phyloP scores from a whole-genome alignment of 2,797 vertebrate genomes.

The Oreonectes daqikongensis region DNA sequence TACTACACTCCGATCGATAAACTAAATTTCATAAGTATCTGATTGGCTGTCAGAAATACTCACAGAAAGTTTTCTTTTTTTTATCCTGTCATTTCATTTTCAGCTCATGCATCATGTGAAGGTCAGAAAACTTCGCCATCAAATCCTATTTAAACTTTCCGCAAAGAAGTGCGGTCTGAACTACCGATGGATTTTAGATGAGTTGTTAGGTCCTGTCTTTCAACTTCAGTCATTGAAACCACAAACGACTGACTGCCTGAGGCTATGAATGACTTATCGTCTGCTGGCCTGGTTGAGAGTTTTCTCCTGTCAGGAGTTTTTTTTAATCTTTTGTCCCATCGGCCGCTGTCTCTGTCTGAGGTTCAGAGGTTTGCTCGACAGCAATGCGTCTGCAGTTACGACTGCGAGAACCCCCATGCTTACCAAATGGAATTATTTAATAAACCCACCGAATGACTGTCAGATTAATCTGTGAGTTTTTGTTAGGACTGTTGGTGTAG shows the following conservation, averaged over 20 bases:
- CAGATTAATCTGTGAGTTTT: slow-evolving; percentile 1
- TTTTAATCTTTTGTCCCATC: slow-evolving; percentile 36
- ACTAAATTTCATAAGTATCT: too few relatives aligned
- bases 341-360: slow-evolving; percentile 18
- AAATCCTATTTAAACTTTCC: slow-evolving; percentile 35
- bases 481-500: not conserved
- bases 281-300: slow-evolving; percentile 28
- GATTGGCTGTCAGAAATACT: too few relatives aligned
- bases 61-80: too few relatives aligned
- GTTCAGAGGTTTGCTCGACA: slow-evolving; percentile 31
- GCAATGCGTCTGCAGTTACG: not conserved
- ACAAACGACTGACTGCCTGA: slow-evolving; percentile 32
- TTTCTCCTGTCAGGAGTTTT: slow-evolving; percentile 24
- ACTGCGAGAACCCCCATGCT: not conserved
- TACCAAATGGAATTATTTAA: slow-evolving; percentile 16
- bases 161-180: slow-evolving; percentile 19
- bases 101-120: slow-evolving; percentile 31
- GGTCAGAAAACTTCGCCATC: slow-evolving; percentile 34
- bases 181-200: slow-evolving; percentile 35
- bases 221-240: slow-evolving; percentile 38
- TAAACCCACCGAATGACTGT: not conserved
- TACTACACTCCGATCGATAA: not conserved
- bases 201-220: slow-evolving; percentile 38
- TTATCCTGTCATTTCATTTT: not conserved
- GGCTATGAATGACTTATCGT: slow-evolving; percentile 34